These are phyloP conservation scores for Aphidius gifuensis DNA, from an alignment of 1,140 invertebrate genomes.

Conservation along the genomic window DNA sequence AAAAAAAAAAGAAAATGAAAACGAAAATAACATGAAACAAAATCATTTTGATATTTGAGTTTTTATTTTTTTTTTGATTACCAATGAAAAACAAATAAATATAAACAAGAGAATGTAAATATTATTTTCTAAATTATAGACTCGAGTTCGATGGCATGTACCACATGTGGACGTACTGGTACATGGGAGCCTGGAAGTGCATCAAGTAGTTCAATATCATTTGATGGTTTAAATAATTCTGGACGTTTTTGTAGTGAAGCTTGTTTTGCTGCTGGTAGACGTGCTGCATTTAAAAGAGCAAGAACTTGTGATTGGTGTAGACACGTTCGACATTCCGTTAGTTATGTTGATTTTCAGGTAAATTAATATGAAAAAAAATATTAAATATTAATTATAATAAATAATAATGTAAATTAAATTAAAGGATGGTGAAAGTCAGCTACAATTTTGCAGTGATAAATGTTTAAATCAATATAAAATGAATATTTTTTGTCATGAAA, in stretches of 20 bases:
- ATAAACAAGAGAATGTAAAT: conserved; percentile 1
- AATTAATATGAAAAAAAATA: conserved; percentile 6
- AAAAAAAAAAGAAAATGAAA: not conserved
- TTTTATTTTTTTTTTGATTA: not conserved
- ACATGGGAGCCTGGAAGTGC: conserved; percentile 37
- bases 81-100: too few relatives aligned
- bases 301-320: conserved; percentile 93
- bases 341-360: conserved; percentile 81
- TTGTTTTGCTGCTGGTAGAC: conserved; percentile 82
- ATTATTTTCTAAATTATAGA: conserved; percentile 26
- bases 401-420: not conserved
- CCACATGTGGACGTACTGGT: conserved; percentile 41
- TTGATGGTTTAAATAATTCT: conserved; percentile 31
- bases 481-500: conserved; percentile 91
- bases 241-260: conserved; percentile 71
- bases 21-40: too few relatives aligned
- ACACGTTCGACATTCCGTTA: conserved; percentile 85
- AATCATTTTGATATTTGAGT: not conserved
- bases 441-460: conserved; percentile 84
- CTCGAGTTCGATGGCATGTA: conserved; percentile 35
- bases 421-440: conserved; percentile 72
- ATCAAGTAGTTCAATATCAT: conserved; percentile 27
- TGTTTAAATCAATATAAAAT: conserved; percentile 94
- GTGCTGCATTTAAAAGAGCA: conserved; percentile 85
- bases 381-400: not conserved